Evolutionary conservation across 2,113 vertebrate species (phyloP).

Genomic region (Cynopterus brachyotis): DNA sequence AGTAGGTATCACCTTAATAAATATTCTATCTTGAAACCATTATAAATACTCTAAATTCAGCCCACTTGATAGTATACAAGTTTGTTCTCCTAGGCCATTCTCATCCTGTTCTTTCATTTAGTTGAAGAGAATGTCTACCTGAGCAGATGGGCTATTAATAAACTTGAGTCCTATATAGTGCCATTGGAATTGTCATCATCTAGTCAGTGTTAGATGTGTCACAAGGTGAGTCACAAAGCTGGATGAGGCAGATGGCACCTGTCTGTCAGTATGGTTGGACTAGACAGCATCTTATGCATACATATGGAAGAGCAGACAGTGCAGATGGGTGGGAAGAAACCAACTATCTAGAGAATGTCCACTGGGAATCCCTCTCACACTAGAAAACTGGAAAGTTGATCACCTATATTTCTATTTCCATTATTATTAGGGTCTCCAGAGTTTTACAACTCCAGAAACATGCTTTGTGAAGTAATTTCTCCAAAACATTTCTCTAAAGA

Average conservation of each 20-base stretch:
- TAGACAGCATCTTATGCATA: neutral
- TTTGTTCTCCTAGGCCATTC: neutral
- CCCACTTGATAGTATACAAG: neutral
- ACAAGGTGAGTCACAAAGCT: constrained; percentile 6
- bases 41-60: neutral
- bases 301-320: neutral
- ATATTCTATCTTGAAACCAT: neutral
- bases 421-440: neutral
- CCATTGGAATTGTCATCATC: neutral
- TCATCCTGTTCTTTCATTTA: neutral
- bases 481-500: neutral
- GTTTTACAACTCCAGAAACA: neutral
- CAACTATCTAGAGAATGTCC: neutral
- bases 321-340: neutral
- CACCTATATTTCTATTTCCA: neutral
- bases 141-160: constrained; percentile 18
- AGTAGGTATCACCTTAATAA: neutral
- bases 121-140: neutral
- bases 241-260: constrained; percentile 34
- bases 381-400: neutral
- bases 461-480: neutral
- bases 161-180: neutral
- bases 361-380: neutral
- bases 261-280: neutral
- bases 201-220: neutral